phyloP scores from a whole-genome alignment of 2,888 invertebrate genomes.

The Agrochola circellaris region DNA sequence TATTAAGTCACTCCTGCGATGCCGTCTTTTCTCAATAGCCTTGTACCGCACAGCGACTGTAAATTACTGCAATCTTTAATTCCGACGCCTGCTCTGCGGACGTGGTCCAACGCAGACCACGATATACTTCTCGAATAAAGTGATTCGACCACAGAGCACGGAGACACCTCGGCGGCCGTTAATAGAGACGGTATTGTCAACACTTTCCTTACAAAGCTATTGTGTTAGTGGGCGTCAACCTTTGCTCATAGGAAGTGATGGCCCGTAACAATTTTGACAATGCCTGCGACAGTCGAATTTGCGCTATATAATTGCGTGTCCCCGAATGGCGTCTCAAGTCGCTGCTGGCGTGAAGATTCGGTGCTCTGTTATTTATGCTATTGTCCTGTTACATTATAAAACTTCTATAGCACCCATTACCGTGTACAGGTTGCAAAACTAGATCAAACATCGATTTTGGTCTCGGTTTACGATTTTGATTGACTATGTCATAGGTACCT shows the following conservation, averaged over 20 bases:
- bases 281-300: not conserved
- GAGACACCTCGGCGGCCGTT: not conserved
- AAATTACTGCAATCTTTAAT: constrained; percentile 46
- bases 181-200: not conserved
- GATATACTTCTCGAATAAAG: not conserved
- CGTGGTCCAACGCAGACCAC: constrained; percentile 10
- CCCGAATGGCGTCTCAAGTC: not conserved
- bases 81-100: constrained; percentile 2
- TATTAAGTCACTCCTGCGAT: too few species aligned
- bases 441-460: not conserved
- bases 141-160: not conserved
- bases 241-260: not conserved
- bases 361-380: not conserved
- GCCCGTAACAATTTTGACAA: not conserved
- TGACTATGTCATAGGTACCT: not conserved
- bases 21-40: constrained; percentile 42
- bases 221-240: not conserved
- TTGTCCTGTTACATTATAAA: not conserved
- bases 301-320: not conserved
- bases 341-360: not conserved
- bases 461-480: not conserved
- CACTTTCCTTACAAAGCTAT: not conserved
- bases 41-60: not conserved
- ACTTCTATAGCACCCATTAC: not conserved
- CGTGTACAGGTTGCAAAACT: not conserved